Conservation (phyloP, 2,888 invertebrate genomes). For the Dyspetes luteomarginatus region DNA sequence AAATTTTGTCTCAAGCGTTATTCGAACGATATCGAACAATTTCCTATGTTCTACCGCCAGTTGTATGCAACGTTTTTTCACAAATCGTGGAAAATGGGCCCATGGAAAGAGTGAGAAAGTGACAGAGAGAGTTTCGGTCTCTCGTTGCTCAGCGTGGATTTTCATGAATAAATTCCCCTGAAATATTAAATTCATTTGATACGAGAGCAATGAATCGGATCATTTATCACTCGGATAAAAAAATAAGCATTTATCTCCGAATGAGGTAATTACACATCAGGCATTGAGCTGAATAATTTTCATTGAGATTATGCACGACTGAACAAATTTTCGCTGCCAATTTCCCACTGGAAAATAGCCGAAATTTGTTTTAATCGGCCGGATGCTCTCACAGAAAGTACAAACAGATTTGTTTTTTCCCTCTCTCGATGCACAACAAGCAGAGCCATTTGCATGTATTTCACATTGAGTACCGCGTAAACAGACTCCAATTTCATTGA, state of each 20-base stretch:
- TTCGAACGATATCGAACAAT: constrained; percentile 31
- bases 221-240: constrained; percentile 14
- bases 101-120: background rate
- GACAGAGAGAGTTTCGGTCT: background rate
- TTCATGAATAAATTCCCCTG: constrained; percentile 7
- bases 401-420: too few relatives aligned
- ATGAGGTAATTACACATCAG: background rate
- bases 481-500: background rate
- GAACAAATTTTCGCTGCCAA: background rate
- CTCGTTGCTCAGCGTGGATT: constrained; percentile 14
- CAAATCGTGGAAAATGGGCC: background rate
- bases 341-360: background rate
- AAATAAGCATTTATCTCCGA: constrained; percentile 28
- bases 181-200: constrained; percentile 36
- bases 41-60: constrained; percentile 24
- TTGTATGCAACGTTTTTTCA: constrained; percentile 37
- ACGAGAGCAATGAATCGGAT: constrained; percentile 27
- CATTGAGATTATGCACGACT: constrained; percentile 5
- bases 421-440: too few relatives aligned
- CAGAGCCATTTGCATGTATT: background rate
- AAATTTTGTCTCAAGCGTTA: constrained; percentile 37
- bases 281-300: constrained; percentile 16
- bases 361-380: background rate
- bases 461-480: background rate
- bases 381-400: too few relatives aligned